Base-by-base conservation (phyloP, 37 sponge, comb jelly and placozoan species). In the Spongilla lacustris region DNA sequence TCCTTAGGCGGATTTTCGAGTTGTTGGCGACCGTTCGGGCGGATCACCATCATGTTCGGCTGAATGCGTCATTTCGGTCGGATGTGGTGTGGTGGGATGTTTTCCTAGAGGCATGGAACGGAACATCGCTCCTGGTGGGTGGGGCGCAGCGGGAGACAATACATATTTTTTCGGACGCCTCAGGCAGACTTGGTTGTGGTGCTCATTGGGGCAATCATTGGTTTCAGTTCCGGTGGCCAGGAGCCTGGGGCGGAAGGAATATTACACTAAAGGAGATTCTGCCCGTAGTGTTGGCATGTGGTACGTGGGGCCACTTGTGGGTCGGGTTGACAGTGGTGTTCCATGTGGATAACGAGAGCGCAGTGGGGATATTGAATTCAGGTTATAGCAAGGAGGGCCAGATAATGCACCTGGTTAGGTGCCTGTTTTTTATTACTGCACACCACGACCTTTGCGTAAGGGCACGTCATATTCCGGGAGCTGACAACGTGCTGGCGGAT, bases 341-440 rank as follows among this genome's bases (percentile, higher is more conserved):
- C 12, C 27, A 28, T 33, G 68, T 30, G 33, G 79, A 86, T 66
- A 86, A 86, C 28, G 12, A 8, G 67, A 83, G 78, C 36, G 88
- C 76, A 22, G 88, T 82, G 22, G 82, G 76, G 0, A 17, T 81
- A 0, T 14, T 82, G 12, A 88, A 88, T 29, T 24, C 67, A 9
- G 88, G 80, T 0, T 38, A 29, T 27, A 76, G 77, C 69, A 66
- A 50, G 31, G 83, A 76, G 14, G 23, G 27, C 2, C 33, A 38
- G 6, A 8, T 80, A 26, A 81, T 88, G 88, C 88, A 88, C 29
- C 58, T 88, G 30, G 27, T 88, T 25, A 58, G 88, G 46, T 82
- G 76, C 71, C 26, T 88, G 6, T 41, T 41, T 41, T 6, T 1
- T 49, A 0, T 74, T 50, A 27, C 75, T 0, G 80, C 58, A 32